A percentile compares a stretch with the other conserved stretches of the same genome.
phyloP scores from a whole-genome alignment of 64 coral and sea anemone genomes.

The Stichodactyla helianthus region DNA sequence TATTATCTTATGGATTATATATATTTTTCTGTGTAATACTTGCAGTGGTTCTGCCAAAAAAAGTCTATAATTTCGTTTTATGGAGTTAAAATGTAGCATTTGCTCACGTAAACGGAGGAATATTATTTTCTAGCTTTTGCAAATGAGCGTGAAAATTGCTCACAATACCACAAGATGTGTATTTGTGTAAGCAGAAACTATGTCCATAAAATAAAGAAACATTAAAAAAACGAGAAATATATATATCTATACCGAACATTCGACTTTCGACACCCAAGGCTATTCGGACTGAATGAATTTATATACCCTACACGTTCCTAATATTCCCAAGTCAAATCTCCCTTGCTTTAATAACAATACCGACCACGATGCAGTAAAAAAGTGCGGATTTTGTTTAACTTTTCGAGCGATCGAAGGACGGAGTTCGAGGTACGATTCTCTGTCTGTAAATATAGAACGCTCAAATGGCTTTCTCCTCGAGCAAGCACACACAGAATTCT shows the following conservation, averaged over 20 bases:
- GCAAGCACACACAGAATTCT: not conserved
- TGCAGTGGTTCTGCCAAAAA: not conserved
- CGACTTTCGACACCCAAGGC: not conserved
- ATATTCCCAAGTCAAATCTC: not conserved
- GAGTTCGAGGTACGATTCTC: not conserved
- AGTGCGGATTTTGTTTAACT: not conserved
- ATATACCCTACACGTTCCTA: not conserved
- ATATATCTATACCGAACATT: not conserved
- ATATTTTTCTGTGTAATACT: not conserved
- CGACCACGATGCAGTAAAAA: constrained; percentile 14
- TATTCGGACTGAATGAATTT: not conserved
- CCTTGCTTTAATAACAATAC: constrained; percentile 5
- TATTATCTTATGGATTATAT: not conserved
- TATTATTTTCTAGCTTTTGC: not conserved
- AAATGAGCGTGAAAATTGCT: constrained; percentile 1
- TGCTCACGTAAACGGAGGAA: not conserved
- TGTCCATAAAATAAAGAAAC: too few relatives aligned
- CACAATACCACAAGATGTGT: not conserved
- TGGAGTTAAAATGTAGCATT: constrained; percentile 13
- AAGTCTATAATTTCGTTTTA: not conserved
- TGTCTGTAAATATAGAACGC: not conserved
- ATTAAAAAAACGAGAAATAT: not conserved
- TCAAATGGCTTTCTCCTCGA: not conserved
- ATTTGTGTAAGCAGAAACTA: too few relatives aligned
- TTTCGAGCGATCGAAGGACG: constrained; percentile 9